A percentile compares a stretch with the other conserved stretches of the same genome.
These are phyloP conservation scores for Corythaixoides concolor DNA, from an alignment of 2,113 vertebrate genomes.

Conservation along the genomic window DNA sequence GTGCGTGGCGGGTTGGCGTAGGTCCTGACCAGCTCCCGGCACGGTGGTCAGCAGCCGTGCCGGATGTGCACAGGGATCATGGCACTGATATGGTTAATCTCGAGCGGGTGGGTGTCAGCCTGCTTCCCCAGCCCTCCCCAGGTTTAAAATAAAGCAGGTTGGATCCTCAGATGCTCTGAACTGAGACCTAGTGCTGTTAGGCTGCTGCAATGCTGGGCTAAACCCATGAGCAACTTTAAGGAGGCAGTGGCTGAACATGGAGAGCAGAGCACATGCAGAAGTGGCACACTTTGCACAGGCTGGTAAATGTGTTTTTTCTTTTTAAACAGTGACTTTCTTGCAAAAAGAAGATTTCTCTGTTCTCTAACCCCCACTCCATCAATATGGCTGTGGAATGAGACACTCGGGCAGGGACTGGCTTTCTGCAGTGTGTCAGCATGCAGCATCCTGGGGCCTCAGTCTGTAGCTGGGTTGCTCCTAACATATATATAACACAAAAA, in stretches of 20 bases:
- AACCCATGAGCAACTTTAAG: rapidly evolving
- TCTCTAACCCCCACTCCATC: neutral
- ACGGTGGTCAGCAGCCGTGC: rapidly evolving
- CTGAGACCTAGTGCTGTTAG: neutral
- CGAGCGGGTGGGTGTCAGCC: neutral
- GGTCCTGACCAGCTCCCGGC: neutral
- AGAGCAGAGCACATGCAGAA: neutral
- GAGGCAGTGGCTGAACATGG: neutral
- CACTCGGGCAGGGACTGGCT: neutral
- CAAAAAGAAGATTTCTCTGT: neutral
- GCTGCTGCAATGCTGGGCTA: neutral
- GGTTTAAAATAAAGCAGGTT: neutral
- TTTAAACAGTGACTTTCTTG: neutral
- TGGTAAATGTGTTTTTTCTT: neutral
- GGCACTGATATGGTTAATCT: rapidly evolving
- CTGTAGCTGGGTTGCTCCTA: neutral
- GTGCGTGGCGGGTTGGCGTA: rapidly evolving
- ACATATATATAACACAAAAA: neutral
- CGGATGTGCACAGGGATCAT: rapidly evolving
- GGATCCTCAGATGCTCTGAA: neutral
- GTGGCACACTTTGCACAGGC: neutral
- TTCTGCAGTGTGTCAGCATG: neutral
- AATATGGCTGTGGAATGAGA: neutral
- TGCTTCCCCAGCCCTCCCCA: neutral
- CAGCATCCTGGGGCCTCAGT: neutral